Evolutionary conservation across 2,113 vertebrate species (phyloP).

Genomic region (Calyptomena viridis): DNA sequence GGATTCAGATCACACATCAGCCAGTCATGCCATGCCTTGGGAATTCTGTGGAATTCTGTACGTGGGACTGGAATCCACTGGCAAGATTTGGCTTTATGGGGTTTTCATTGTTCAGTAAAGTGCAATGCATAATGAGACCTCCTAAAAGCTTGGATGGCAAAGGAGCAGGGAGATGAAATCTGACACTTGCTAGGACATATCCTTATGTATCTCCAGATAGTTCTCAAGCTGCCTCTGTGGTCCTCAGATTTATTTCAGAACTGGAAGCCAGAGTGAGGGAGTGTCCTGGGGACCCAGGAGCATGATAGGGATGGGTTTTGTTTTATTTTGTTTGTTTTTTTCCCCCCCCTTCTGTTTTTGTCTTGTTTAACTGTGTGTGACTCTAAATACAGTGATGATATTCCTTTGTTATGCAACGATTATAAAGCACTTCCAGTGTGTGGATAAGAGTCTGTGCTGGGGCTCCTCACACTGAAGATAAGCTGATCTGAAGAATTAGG

Average conservation of each 20-base stretch:
- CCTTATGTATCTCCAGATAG: background rate
- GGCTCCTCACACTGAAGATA: conserved; percentile 24
- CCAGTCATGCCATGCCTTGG: background rate
- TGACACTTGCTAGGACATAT: background rate
- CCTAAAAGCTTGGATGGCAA: background rate
- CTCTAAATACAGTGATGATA: background rate
- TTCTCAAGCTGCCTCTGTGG: background rate
- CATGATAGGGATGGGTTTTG: background rate
- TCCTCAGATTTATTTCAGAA: background rate
- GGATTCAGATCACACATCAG: background rate
- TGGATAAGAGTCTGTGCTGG: background rate
- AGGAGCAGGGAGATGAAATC: background rate
- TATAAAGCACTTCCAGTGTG: background rate
- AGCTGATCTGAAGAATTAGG: conserved; percentile 39
- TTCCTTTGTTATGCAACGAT: conserved; percentile 24
- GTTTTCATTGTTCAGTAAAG: background rate
- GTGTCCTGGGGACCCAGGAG: background rate
- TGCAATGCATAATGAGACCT: background rate
- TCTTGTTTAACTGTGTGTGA: conserved; percentile 13
- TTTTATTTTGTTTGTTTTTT: background rate
- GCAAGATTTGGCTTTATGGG: background rate
- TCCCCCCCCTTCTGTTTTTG: background rate
- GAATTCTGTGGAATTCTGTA: background rate
- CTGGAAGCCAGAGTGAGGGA: conserved; percentile 15
- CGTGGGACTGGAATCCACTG: background rate